Conservation (phyloP, 92 coral and sea anemone species). For the Meandrina meandrites region DNA sequence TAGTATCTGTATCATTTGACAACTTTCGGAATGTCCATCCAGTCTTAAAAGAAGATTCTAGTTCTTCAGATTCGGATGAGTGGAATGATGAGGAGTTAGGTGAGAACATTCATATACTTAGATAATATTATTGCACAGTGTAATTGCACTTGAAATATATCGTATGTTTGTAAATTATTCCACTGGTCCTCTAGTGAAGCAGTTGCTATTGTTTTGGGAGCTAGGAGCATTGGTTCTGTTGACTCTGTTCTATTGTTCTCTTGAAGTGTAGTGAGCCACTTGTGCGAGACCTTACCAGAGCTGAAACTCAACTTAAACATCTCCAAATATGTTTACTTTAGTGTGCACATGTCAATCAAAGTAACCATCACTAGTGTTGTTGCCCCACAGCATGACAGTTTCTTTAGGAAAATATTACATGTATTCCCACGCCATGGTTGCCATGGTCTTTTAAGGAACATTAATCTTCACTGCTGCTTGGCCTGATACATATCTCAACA, state of each 20-base stretch:
- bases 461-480: not conserved
- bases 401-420: too few relatives aligned
- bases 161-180: too few relatives aligned
- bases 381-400: too few relatives aligned
- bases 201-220: too few relatives aligned
- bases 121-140: not conserved
- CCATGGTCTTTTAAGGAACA: not conserved
- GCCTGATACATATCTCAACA: not conserved
- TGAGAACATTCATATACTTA: slow-evolving; percentile 4
- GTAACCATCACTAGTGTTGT: too few relatives aligned
- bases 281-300: too few relatives aligned
- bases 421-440: too few relatives aligned
- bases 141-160: too few relatives aligned
- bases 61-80: slow-evolving; percentile 83
- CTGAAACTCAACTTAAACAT: not conserved
- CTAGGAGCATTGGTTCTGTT: too few relatives aligned
- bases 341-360: not conserved
- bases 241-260: too few relatives aligned
- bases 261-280: too few relatives aligned
- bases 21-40: slow-evolving; percentile 91
- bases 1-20: slow-evolving; percentile 89
- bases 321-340: not conserved
- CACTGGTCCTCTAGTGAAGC: too few relatives aligned
- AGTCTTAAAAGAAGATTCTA: slow-evolving; percentile 72
- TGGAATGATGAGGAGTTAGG: slow-evolving; percentile 67